Evolutionary conservation across 1,140 invertebrate species (phyloP).

Genomic region (Anastrepha ludens): DNA sequence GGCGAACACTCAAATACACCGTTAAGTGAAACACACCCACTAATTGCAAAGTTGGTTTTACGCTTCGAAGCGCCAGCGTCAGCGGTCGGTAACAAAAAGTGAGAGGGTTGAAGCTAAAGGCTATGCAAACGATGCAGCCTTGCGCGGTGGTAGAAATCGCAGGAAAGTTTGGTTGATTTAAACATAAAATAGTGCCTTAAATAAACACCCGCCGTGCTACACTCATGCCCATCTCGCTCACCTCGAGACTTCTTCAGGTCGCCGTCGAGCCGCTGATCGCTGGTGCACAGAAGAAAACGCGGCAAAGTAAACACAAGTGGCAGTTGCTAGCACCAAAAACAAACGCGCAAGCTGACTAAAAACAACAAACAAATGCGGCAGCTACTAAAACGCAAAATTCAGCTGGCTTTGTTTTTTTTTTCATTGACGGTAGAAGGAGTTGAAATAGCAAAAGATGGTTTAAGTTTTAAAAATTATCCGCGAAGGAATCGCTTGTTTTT

Average conservation of each 20-base stretch:
- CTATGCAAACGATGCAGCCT: neutral
- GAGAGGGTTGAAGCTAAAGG: neutral
- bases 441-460: neutral
- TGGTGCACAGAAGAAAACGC: neutral
- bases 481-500: neutral
- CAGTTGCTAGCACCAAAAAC: neutral
- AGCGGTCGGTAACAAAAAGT: neutral
- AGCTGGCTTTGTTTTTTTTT: neutral
- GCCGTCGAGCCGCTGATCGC: conserved; percentile 12
- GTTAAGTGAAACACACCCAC: neutral
- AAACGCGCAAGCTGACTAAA: neutral
- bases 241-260: neutral
- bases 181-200: neutral
- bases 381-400: neutral
- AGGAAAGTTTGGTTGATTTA: neutral
- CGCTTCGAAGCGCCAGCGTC: neutral
- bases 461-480: neutral
- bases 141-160: neutral
- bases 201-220: neutral
- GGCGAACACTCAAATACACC: neutral
- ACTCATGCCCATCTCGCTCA: neutral
- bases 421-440: neutral
- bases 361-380: neutral
- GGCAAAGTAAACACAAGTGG: neutral
- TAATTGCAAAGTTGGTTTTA: conserved; percentile 49